These are phyloP conservation scores for Poicephalus gulielmi DNA, from an alignment of 2,113 vertebrate species.

Conservation along the genomic window DNA sequence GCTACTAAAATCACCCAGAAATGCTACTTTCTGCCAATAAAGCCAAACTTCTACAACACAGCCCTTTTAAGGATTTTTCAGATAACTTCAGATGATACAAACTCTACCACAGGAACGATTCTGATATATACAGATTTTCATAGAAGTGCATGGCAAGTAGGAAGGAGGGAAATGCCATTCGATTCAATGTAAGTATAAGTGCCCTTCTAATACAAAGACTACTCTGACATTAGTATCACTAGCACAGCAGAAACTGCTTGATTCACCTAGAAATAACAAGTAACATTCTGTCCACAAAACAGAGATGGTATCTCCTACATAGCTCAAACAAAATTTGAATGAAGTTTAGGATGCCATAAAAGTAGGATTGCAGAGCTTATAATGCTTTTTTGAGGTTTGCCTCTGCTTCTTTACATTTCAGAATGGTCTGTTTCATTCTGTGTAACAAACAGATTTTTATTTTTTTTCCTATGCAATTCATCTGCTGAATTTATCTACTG, in stretches of 20 bases:
- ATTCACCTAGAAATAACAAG: not conserved
- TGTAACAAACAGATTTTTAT: not conserved
- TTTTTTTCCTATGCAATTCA: not conserved
- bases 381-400: not conserved
- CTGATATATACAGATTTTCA: not conserved
- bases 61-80: not conserved
- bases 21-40: not conserved
- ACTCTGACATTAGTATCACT: not conserved
- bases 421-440: not conserved
- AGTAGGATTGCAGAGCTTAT: not conserved
- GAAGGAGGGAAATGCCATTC: not conserved
- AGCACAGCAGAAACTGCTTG: not conserved
- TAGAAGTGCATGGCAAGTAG: not conserved
- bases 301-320: not conserved
- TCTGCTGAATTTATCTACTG: conserved; percentile 41
- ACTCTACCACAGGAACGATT: not conserved
- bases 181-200: not conserved
- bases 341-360: not conserved
- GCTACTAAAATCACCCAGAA: not conserved
- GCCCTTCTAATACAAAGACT: not conserved
- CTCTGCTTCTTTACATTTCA: not conserved
- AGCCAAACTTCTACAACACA: not conserved
- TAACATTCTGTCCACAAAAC: not conserved
- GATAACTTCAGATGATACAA: not conserved
- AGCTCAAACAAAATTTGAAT: not conserved